phyloP scores from a whole-genome alignment of 2,113 vertebrate species.

The Vidua chalybeata region DNA sequence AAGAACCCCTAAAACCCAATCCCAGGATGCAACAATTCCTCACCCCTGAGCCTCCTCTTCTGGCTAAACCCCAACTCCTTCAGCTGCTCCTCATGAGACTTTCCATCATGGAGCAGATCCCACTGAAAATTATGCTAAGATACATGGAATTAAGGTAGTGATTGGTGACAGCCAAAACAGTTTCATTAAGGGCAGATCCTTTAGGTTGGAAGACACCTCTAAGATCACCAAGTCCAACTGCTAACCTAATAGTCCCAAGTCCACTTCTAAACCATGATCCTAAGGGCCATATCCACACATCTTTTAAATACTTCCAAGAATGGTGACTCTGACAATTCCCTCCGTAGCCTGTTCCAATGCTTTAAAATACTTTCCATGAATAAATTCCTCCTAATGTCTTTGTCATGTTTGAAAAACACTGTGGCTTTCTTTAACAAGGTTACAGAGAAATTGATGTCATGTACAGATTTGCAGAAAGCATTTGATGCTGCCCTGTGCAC shows the following conservation, averaged over 20 bases:
- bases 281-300: background rate
- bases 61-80: background rate
- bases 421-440: background rate
- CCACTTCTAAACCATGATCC: background rate
- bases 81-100: background rate
- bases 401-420: background rate
- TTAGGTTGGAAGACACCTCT: background rate
- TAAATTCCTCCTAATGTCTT: background rate
- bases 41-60: background rate
- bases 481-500: background rate
- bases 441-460: background rate
- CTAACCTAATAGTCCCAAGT: background rate
- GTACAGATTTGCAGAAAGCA: background rate
- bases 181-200: background rate
- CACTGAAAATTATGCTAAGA: background rate
- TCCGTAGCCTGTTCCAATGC: background rate
- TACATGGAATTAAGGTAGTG: background rate
- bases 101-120: background rate
- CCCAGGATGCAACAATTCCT: no score
- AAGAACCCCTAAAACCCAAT: no score
- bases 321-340: background rate
- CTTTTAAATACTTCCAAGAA: background rate
- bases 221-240: background rate
- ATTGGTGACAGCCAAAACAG: background rate
- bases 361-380: background rate